Percentiles rank a stretch among this genome's conserved stretches.
Evolutionary conservation across 1,140 invertebrate species (phyloP).

Genomic region (Drosophila kohkoa): DNA sequence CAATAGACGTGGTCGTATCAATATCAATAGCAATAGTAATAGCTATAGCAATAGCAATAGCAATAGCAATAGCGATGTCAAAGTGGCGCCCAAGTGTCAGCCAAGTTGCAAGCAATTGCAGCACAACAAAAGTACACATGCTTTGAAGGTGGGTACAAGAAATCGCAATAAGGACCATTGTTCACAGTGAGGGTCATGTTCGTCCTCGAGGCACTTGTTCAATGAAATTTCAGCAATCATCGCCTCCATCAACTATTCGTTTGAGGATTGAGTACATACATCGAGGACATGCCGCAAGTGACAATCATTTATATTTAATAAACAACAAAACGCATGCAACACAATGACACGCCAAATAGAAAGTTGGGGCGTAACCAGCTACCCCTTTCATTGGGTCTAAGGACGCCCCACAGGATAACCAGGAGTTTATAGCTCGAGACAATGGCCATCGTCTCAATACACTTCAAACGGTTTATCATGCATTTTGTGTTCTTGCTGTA

Average conservation of each 20-base stretch:
- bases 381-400: slow-evolving; percentile 29
- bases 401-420: slow-evolving; percentile 26
- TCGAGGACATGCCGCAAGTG: slow-evolving; percentile 70
- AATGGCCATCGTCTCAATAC: slow-evolving; percentile 65
- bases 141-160: slow-evolving; percentile 40
- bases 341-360: slow-evolving; percentile 17
- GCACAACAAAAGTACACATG: slow-evolving; percentile 26
- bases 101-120: slow-evolving; percentile 77
- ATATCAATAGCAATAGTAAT: slow-evolving; percentile 46
- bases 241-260: slow-evolving; percentile 68
- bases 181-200: neutral
- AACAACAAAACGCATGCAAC: slow-evolving; percentile 74
- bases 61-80: slow-evolving; percentile 66
- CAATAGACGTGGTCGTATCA: slow-evolving; percentile 13
- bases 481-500: slow-evolving; percentile 70
- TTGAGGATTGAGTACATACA: slow-evolving; percentile 30
- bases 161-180: slow-evolving; percentile 51
- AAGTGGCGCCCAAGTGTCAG: slow-evolving; percentile 57
- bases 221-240: slow-evolving; percentile 78
- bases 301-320: slow-evolving; percentile 83
- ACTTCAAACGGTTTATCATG: slow-evolving; percentile 76
- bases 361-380: neutral
- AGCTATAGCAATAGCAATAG: too few relatives aligned
- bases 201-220: slow-evolving; percentile 15
- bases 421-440: slow-evolving; percentile 41